Base-by-base conservation (phyloP, 2,797 vertebrate species). In the Neosilurus mollespiculum region DNA sequence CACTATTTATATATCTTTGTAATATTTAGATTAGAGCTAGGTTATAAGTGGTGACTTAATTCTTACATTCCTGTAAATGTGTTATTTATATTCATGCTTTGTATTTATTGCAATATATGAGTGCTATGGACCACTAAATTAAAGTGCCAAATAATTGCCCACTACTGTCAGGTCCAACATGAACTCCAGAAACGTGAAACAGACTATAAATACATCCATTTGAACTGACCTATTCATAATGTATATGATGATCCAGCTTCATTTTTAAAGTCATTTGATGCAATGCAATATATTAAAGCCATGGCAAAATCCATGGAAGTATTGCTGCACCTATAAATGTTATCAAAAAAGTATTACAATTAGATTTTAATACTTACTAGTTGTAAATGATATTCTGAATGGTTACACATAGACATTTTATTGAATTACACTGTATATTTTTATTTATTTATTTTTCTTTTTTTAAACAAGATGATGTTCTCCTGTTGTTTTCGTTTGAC, bases 401-500 rank as follows among this genome's bases (percentile, higher is more conserved):
- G 78, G 59, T 87, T 78, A 77, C 71, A 82, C 85, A 53, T 76
- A 43, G 75, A 64, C 72, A 62, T 82, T 81, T 56, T 82, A 79
- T 22, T 83, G 64, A 66, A 69, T 80, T 64, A 54, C n/a, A 53
- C 16, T 30, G 16, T 79, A 70, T 70, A 20, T 22, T 59, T 58
- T 49, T 18, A 16, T 58, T 58, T 58, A 51, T 70, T 43, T 30
- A 30, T 30, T 43, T 49, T 43, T 5, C 4, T 5, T 80, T 69
- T 78, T 84, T 85, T 85, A 79, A 78, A 82, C 81, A 53, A 64
- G 43, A 84, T 26, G 37, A 67, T 70, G 64, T 37, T 61, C 71
- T 88, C 80, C 82, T 83, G 77, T 78, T 20, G 76, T 82, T 84
- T 88, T 62, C 64, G 83, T 89, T 86, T 70, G 62, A 86, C 81